These are phyloP conservation scores for Poecilia velifera DNA, from an alignment of 2,797 vertebrate genomes.

Conservation along the genomic window DNA sequence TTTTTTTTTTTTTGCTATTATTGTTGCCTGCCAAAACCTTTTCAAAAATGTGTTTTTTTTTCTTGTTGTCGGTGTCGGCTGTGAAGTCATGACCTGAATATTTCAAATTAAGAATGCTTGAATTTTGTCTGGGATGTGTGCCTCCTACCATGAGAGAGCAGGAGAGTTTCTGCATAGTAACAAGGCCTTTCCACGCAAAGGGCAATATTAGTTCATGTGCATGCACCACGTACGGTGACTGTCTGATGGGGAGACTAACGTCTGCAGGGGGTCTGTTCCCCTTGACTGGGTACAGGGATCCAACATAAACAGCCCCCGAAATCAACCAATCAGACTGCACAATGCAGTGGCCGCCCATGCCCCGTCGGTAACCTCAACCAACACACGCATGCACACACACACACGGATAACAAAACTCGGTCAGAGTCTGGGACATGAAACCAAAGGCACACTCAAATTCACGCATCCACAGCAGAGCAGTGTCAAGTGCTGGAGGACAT, in stretches of 20 bases:
- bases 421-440: conserved; percentile 13
- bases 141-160: conserved; percentile 41
- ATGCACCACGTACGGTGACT: conserved; percentile 41
- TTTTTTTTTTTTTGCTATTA: neutral
- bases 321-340: conserved; percentile 64
- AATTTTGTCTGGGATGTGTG: conserved; percentile 38
- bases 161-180: conserved; percentile 69
- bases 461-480: conserved; percentile 9
- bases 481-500: conserved; percentile 52
- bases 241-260: conserved; percentile 62
- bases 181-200: conserved; percentile 45
- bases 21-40: conserved; percentile 27
- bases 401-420: conserved; percentile 12
- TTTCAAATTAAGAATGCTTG: conserved; percentile 56
- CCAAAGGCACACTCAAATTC: conserved; percentile 11
- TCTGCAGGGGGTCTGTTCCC: conserved; percentile 73
- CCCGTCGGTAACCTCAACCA: conserved; percentile 49
- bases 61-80: conserved; percentile 34
- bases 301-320: conserved; percentile 61
- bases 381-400: conserved; percentile 11
- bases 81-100: conserved; percentile 58
- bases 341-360: conserved; percentile 54
- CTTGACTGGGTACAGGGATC: conserved; percentile 64
- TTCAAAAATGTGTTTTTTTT: conserved; percentile 17
- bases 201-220: conserved; percentile 37